Conservation (phyloP, 1,140 invertebrate genomes). For the Pseudomyrmex dendroicus region DNA sequence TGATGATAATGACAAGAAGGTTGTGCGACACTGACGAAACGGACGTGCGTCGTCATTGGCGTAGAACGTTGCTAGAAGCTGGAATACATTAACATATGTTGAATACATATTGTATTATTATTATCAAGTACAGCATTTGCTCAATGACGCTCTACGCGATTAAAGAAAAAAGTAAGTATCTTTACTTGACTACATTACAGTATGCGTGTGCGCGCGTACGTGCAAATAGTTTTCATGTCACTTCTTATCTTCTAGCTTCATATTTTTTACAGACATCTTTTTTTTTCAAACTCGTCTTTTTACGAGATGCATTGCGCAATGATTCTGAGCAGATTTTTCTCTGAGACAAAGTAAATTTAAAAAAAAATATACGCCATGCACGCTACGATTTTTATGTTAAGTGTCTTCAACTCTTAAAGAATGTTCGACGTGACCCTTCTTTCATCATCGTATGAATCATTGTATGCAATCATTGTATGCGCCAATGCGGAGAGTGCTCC, state of each 20-base stretch:
- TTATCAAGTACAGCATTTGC: background rate
- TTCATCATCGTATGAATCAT: too few relatives aligned
- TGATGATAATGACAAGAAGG: constrained; percentile 54
- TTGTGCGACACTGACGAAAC: constrained; percentile 50
- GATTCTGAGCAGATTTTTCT: background rate
- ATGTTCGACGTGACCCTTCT: background rate
- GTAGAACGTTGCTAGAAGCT: constrained; percentile 4
- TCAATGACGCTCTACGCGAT: background rate
- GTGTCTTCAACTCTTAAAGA: background rate
- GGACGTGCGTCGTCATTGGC: constrained; percentile 47
- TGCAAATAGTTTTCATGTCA: background rate
- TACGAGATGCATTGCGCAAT: background rate
- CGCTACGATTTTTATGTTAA: background rate
- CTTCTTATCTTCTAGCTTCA: background rate
- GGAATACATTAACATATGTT: background rate
- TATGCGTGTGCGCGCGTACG: background rate
- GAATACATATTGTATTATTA: background rate
- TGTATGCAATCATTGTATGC: background rate
- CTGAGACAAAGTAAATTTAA: too few relatives aligned
- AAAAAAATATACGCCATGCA: background rate
- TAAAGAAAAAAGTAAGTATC: background rate
- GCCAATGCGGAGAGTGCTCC: constrained; percentile 37
- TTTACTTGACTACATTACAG: background rate
- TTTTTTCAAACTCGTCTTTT: background rate
- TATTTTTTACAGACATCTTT: background rate